Base-by-base conservation (phyloP, 2,113 vertebrate genomes). In the Ctenodactylus gundi region DNA sequence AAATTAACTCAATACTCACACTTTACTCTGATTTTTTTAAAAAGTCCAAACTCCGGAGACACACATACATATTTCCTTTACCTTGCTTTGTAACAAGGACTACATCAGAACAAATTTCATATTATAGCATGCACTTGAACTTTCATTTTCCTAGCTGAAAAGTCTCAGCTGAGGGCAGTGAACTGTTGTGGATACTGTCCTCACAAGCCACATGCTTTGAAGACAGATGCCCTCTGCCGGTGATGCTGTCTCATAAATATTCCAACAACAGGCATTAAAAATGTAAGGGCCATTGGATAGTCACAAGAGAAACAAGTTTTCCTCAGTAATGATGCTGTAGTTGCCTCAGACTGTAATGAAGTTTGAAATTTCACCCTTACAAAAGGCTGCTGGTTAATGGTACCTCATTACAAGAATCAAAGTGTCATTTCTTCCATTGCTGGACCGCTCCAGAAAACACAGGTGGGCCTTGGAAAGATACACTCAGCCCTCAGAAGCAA, bases 331-430 rank as follows among this genome's bases (percentile, higher is more conserved):
- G 88, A 29, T 17, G 36, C 87, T 31, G 78, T 73, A 58, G 36
- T 76, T 44, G 82, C 51, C 83, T 83, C 31, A 8, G 55, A 41
- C 58, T 51, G 36, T 89, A 97, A 93, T 95, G 96, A 39, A 75
- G 73, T 95, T 27, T 97, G 91, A 96, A 97, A 94, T 94, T 94
- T 94, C 85, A 73, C 10, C 91, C 94, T 68, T 78, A 97, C 85
- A 96, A 96, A 94, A 80, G 51, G 77, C 73, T 55, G 80, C 88
- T 76, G 55, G 73, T 87, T 96, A 97, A 97, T 90, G 80, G 78
- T 36, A 6, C 92, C 82, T 95, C 58, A 27, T 94, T 97, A 96
- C 97, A 96, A 93, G 73, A 85, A 87, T 27, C 25, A 85, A 95
- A 85, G 94, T 92, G 94, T 91, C 4, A 94, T 85, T 93, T 96